Base-by-base conservation (phyloP, 2,113 vertebrate genomes). In the Platycercus adscitus region DNA sequence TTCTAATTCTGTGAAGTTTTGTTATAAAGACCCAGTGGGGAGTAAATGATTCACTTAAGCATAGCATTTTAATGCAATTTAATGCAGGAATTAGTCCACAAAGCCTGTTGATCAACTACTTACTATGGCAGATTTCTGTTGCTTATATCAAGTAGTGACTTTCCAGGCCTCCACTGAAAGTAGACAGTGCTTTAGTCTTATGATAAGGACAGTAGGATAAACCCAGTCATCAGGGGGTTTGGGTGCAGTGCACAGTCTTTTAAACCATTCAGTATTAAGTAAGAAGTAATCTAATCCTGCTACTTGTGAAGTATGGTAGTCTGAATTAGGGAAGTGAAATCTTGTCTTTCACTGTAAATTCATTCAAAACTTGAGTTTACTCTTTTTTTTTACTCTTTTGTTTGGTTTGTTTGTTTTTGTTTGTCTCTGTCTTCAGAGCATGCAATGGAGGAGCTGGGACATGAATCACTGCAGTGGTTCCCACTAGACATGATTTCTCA, bases 1-100 rank as follows among this genome's bases (percentile, higher is more conserved):
- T 81, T 92, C 86, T 87, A 75, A 53, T 87, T 72, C 70, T 66
- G 13, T 76, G 25, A 80, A 66, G 46, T 71, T 90, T 68, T 80
- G 39, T 63, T 83, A 95, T 77, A 77, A 81, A 83, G 29, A 52
- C 13, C 0, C 44, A 47, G 9, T 63, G 11, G 24, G 41, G 85
- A 82, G 23, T 61, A 82, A 66, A 47, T 8, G 0, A 35, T 60
- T 77, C 29, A 31, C 19, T 21, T 44, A 75, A 90, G 73, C 1
- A 1, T 61, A 77, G 49, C 9, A 69, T 92, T 95, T 87, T 75
- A 68, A 75, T 16, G 7, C 52, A 81, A 37, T 73, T 81, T 60
- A 60, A 25, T 25, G 24, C 58, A 61, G 58, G 56, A 35, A 58
- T 58, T 35, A 9, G 25, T 86, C 80, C 41, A 46, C 11, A 29